Evolutionary conservation across 2,797 vertebrate genomes (phyloP).

Genomic region (Hyperoplus immaculatus): DNA sequence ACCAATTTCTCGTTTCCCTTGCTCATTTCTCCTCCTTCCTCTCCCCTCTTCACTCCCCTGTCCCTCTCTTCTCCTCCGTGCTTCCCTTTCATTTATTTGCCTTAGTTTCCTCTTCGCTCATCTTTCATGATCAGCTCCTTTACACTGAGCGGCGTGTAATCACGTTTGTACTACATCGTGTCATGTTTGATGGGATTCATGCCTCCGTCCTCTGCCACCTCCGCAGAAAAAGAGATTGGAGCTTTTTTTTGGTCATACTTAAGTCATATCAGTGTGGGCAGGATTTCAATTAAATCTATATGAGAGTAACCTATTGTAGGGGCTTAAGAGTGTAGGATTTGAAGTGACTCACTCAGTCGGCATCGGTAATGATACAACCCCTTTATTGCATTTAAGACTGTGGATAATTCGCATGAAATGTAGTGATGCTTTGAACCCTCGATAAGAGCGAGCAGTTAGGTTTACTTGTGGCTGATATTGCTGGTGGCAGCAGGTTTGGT

Average conservation of each 20-base stretch:
- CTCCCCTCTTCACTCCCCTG: conserved; percentile 13
- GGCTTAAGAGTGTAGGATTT: conserved; percentile 45
- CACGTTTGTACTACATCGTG: conserved; percentile 81
- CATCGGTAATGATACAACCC: conserved; percentile 55
- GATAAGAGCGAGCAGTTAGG: conserved; percentile 55
- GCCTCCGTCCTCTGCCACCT: conserved; percentile 74
- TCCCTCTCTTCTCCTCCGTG: conserved; percentile 9
- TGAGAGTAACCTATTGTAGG: conserved; percentile 55
- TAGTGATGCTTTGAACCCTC: conserved; percentile 44
- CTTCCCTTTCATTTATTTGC: conserved; percentile 52
- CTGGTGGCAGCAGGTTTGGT: conserved; percentile 64
- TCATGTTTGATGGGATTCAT: conserved; percentile 75
- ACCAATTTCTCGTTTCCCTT: conserved; percentile 30
- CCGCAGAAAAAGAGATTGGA: conserved; percentile 75
- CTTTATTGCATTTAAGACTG: conserved; percentile 61
- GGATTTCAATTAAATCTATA: conserved; percentile 60
- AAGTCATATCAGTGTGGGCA: conserved; percentile 63
- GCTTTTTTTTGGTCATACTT: conserved; percentile 66
- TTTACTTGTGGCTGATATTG: conserved; percentile 53
- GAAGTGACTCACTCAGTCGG: conserved; percentile 64
- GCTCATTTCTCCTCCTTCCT: conserved; percentile 6
- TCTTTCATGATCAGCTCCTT: conserved; percentile 58
- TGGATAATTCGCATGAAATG: conserved; percentile 60
- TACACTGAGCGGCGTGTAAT: conserved; percentile 73
- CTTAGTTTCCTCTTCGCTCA: conserved; percentile 48